These are phyloP conservation scores for Danio aesculapii DNA, from an alignment of 2,797 vertebrate species.

Conservation along the genomic window DNA sequence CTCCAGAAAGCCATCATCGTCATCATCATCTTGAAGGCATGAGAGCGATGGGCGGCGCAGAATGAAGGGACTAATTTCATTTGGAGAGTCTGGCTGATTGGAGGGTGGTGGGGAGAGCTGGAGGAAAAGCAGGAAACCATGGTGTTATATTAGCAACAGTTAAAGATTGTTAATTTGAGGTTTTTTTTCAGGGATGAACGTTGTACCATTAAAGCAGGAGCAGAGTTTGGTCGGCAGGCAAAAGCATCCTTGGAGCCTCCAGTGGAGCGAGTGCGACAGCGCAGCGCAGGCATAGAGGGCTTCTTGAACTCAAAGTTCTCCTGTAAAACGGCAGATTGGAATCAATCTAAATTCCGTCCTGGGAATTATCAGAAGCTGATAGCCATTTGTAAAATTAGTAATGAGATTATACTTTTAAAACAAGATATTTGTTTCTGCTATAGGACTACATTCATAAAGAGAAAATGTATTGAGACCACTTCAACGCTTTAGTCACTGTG, in stretches of 20 bases:
- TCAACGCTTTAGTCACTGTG: too few relatives aligned
- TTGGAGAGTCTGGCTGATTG: slow-evolving; percentile 62
- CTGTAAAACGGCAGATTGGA: slow-evolving; percentile 61
- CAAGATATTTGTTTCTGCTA: too few relatives aligned
- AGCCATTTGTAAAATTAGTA: too few relatives aligned
- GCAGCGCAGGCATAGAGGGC: slow-evolving; percentile 78
- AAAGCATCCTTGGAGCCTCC: slow-evolving; percentile 73
- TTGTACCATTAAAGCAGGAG: slow-evolving; percentile 85
- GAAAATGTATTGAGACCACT: too few relatives aligned
- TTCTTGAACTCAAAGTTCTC: slow-evolving; percentile 87
- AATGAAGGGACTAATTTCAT: slow-evolving; percentile 77
- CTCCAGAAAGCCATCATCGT: slow-evolving; percentile 90
- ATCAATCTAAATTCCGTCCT: too few relatives aligned
- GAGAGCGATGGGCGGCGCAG: slow-evolving; percentile 77
- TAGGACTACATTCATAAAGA: too few relatives aligned
- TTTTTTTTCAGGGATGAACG: not conserved
- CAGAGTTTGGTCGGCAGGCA: slow-evolving; percentile 79
- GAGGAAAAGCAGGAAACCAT: not conserved
- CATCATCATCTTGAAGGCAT: slow-evolving; percentile 74
- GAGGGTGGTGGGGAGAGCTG: slow-evolving; percentile 72
- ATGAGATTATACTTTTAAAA: too few relatives aligned
- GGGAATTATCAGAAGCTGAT: too few relatives aligned
- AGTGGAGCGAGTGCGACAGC: slow-evolving; percentile 64
- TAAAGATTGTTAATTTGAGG: not conserved
- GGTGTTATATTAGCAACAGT: fast-evolving